Conservation (phyloP, 1,140 invertebrate genomes). For the Drosophila carrolli region DNA sequence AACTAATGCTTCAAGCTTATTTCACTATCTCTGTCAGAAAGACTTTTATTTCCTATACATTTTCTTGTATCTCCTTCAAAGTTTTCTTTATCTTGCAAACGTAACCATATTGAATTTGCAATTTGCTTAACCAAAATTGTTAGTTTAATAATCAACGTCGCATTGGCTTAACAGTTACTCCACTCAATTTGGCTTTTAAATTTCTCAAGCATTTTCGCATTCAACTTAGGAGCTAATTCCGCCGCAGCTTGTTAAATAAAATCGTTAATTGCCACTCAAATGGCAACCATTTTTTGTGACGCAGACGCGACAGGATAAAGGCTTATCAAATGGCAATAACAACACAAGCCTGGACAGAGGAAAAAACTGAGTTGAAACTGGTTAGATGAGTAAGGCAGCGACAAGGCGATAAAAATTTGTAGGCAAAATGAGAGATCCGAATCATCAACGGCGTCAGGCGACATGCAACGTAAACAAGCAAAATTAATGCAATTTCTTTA, state of each 20-base stretch:
- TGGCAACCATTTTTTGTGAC: slow-evolving; percentile 73
- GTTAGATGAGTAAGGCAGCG: slow-evolving; percentile 48
- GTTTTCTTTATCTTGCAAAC: slow-evolving; percentile 4
- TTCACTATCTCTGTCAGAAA: neutral
- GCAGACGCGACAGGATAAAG: slow-evolving; percentile 74
- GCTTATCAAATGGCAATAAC: slow-evolving; percentile 68
- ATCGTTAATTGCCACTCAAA: slow-evolving; percentile 80
- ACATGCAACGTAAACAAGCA: slow-evolving; percentile 71
- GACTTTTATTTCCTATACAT: neutral
- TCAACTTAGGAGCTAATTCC: slow-evolving; percentile 41
- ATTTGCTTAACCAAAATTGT: slow-evolving; percentile 39
- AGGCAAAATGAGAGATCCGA: slow-evolving; percentile 55
- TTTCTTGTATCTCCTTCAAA: neutral
- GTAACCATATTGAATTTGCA: slow-evolving; percentile 2
- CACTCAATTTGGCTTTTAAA: slow-evolving; percentile 30
- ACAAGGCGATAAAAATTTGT: slow-evolving; percentile 73
- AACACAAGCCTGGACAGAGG: neutral
- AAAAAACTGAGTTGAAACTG: slow-evolving; percentile 48
- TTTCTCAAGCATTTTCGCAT: slow-evolving; percentile 29
- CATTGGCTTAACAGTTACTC: slow-evolving; percentile 35
- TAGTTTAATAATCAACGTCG: slow-evolving; percentile 15
- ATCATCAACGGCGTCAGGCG: slow-evolving; percentile 48
- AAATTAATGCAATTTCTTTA: slow-evolving; percentile 76
- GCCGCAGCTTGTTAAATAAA: slow-evolving; percentile 64
- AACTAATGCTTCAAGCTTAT: no score